These are phyloP conservation scores for Thyatira batis DNA, from an alignment of 2,888 invertebrate genomes.

Conservation along the genomic window DNA sequence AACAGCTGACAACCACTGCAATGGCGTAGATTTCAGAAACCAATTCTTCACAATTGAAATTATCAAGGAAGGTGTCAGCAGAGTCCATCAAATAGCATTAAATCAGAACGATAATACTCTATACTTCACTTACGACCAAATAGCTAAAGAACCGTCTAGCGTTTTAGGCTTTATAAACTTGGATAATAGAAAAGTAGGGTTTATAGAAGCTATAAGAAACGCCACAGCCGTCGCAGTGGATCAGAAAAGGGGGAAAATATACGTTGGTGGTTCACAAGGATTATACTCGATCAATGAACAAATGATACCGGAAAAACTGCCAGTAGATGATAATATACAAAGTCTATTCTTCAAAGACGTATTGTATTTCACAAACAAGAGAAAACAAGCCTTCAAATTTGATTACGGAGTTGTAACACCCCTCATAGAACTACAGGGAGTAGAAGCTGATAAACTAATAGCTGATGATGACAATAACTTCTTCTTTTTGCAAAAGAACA, in stretches of 20 bases:
- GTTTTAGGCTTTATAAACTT: constrained; percentile 55
- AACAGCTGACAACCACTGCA: constrained; percentile 47
- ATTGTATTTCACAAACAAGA: constrained; percentile 55
- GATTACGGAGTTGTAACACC: constrained; percentile 49
- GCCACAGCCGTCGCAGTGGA: constrained; percentile 65
- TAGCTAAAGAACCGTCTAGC: constrained; percentile 42
- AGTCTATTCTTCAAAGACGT: constrained; percentile 58
- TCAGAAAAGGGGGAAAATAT: constrained; percentile 53
- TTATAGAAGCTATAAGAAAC: constrained; percentile 62
- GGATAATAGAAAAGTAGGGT: constrained; percentile 40
- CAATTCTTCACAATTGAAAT: constrained; percentile 60
- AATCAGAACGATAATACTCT: constrained; percentile 61
- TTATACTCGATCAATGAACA: constrained; percentile 56
- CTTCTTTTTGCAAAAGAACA: constrained; percentile 52
- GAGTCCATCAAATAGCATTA: constrained; percentile 52
- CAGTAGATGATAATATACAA: constrained; percentile 55
- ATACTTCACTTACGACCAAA: constrained; percentile 65
- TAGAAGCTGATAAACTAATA: constrained; percentile 52
- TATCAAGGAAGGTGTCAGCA: constrained; percentile 64
- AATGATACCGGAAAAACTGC: constrained; percentile 54
- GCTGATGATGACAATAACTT: constrained; percentile 65
- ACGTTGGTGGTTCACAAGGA: constrained; percentile 64
- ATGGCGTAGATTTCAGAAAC: constrained; percentile 53
- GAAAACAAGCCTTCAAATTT: constrained; percentile 57
- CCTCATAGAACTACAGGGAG: constrained; percentile 49